phyloP scores from a whole-genome alignment of 2,888 invertebrate genomes.

The Halocaridina rubra region DNA sequence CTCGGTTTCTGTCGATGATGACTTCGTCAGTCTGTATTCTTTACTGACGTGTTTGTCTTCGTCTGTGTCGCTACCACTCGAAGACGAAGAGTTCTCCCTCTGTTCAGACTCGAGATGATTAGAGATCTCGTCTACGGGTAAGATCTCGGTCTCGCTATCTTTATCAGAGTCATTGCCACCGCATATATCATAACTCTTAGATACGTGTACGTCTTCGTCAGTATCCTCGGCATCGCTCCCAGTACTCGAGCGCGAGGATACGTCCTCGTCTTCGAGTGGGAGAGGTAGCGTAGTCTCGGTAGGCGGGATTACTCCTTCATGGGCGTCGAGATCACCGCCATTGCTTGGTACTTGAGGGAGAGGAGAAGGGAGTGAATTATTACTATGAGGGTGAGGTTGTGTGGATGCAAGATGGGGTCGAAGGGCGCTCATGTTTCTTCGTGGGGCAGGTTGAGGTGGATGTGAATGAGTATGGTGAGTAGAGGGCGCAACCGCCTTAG shows the following conservation, averaged over 20 bases:
- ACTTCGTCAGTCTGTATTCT: conserved; percentile 49
- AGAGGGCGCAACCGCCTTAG: conserved; percentile 2
- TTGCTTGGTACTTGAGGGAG: conserved; percentile 12
- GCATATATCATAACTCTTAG: conserved; percentile 35
- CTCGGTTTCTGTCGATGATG: conserved; percentile 44
- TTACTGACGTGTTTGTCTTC: conserved; percentile 59
- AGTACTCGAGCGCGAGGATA: neutral
- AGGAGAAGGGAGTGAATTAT: conserved; percentile 11
- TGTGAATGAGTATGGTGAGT: conserved; percentile 6
- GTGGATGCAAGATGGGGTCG: neutral
- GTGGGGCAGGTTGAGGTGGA: conserved; percentile 34
- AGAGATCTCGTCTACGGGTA: neutral
- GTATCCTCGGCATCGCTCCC: conserved; percentile 57
- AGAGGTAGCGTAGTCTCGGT: neutral
- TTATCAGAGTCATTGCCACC: neutral
- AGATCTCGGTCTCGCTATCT: neutral
- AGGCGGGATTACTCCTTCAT: conserved; percentile 46
- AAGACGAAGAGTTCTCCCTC: conserved; percentile 30
- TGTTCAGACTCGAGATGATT: conserved; percentile 1
- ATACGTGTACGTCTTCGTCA: conserved; percentile 55
- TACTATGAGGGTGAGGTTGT: neutral
- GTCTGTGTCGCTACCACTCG: conserved; percentile 53
- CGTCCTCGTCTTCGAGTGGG: neutral
- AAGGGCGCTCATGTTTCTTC: conserved; percentile 32
- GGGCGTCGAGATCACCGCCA: conserved; percentile 49